Evolutionary conservation across 2,113 vertebrate species (phyloP), one percentile per base, ranked within the genome.

Genomic region (Paradoxurus hermaphroditus): DNA sequence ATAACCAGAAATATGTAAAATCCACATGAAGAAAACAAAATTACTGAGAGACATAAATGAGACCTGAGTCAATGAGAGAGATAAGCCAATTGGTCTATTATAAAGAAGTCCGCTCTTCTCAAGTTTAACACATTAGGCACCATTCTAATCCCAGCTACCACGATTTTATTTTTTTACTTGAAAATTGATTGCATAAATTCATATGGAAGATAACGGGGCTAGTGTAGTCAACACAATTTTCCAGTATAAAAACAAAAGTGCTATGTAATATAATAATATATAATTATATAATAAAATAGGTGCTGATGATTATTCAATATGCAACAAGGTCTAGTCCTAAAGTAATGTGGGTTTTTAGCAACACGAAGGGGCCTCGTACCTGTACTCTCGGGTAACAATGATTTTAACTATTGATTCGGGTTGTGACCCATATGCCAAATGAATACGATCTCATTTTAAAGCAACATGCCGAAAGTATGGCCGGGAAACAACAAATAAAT

Each of bases 141-240:
- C 41, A 89, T 56, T 85, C 41, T 21, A 84, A 72, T 90, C 34
- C 31, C 31, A 92, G 19, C 36, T 85, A 59, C 53, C 46, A 59
- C 86, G 39, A 86, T 49, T 86, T 95, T 87, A 79, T 88, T 88
- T 73, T 73, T 73, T 95, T 29, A 63, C 44, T 82, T 59, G 56
- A 91, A 81, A 90, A 82, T 1, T 81, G 39, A 81, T 67, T 86
- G 65, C 27, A 14, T 49, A 90, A 84, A 85, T 89, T 53, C 41
- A 65, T 67, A 41, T 67, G 15, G 14, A 93, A 86, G 49, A 82
- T 59, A 90, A 90, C 10, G 29, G 29, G 39, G 65, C 31, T 23
- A 92, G 19, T 41, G 4, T 7, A 36, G 15, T 88, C 65, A 82
- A 90, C 31, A 73, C 73, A 93, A 90, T 29, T 49, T 63, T 70